These are phyloP conservation scores for Denticeps clupeoides DNA, from an alignment of 2,797 vertebrate species.

Conservation along the genomic window DNA sequence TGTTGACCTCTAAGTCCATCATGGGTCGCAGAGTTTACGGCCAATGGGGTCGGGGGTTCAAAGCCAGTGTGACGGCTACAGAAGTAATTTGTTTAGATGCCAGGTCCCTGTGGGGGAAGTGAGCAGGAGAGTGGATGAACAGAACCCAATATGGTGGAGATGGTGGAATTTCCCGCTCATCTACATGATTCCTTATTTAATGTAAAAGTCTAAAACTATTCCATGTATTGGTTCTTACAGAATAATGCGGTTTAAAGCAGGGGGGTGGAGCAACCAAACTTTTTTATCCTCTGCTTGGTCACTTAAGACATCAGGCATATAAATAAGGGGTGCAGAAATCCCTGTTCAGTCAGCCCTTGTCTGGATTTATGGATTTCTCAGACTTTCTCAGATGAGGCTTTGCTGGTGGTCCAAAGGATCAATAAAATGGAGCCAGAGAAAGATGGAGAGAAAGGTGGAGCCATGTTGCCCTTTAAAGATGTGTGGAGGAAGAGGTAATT, in stretches of 20 bases:
- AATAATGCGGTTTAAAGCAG: neutral
- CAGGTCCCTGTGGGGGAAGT: too few species aligned
- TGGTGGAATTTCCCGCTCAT: too few species aligned
- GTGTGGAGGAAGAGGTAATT: conserved; percentile 35
- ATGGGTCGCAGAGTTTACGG: neutral
- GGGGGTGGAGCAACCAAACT: neutral
- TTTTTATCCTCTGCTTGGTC: neutral
- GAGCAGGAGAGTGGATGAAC: too few species aligned
- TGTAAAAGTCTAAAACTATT: too few species aligned
- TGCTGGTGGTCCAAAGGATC: neutral
- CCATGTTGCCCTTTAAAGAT: conserved; percentile 22
- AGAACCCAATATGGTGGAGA: too few species aligned
- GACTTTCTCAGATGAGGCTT: neutral
- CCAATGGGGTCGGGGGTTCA: neutral
- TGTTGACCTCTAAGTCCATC: neutral
- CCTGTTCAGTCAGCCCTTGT: conserved; percentile 1
- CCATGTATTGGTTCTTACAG: too few species aligned
- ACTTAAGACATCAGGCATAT: neutral
- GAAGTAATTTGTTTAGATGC: too few species aligned
- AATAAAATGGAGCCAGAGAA: conserved; percentile 29
- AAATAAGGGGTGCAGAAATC: neutral
- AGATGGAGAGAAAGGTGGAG: conserved; percentile 8
- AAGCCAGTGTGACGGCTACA: neutral
- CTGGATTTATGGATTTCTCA: conserved; percentile 4
- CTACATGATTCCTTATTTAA: too few species aligned